Evolutionary conservation across 2,113 vertebrate species (phyloP).

Genomic region (Aptenodytes forsteri): DNA sequence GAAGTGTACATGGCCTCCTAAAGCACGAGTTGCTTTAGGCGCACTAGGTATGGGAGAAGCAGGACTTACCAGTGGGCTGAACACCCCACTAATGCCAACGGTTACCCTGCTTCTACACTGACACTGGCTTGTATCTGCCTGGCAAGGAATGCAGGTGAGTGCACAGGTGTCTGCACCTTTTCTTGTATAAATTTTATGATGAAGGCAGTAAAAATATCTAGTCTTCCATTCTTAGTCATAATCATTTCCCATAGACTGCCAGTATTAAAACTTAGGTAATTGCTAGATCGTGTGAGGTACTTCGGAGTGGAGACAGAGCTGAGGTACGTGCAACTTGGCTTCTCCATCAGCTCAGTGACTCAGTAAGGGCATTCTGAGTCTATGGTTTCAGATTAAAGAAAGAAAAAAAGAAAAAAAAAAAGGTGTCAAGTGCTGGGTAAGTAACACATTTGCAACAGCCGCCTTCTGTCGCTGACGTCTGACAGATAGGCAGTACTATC

Average conservation of each 20-base stretch:
- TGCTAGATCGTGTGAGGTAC: background rate
- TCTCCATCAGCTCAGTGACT: background rate
- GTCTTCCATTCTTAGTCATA: background rate
- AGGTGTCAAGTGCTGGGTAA: background rate
- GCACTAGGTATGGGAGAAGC: background rate
- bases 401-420: background rate
- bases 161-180: background rate
- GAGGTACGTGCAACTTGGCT: background rate
- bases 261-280: background rate
- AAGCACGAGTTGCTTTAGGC: background rate
- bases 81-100: fast-evolving
- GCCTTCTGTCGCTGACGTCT: background rate
- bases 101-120: background rate
- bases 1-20: fast-evolving
- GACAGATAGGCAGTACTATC: background rate
- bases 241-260: background rate
- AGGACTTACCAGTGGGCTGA: background rate
- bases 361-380: background rate
- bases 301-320: background rate
- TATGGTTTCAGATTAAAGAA: background rate
- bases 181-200: background rate
- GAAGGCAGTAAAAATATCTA: background rate
- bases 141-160: background rate
- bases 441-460: background rate
- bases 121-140: background rate